phyloP scores from a whole-genome alignment of 2,113 vertebrate genomes.

The Brachionichthys hirsutus region DNA sequence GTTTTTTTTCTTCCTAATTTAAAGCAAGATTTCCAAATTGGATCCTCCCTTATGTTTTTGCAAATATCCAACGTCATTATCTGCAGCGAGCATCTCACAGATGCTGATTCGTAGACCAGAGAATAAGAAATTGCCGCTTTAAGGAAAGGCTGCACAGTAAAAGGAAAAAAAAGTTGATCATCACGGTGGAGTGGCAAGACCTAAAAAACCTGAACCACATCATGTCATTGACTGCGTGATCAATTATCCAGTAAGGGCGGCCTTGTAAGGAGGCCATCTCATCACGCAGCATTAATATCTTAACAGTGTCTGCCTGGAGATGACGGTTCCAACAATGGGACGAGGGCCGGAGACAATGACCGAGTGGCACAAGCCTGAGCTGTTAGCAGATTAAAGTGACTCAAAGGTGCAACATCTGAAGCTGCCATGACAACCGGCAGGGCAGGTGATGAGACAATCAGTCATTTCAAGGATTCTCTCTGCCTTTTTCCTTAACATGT shows the following conservation, averaged over 20 bases:
- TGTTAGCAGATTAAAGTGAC: conserved; percentile 73
- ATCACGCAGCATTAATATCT: conserved; percentile 81
- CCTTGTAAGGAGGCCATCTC: conserved; percentile 75
- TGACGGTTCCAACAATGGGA: conserved; percentile 78
- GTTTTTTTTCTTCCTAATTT: conserved; percentile 16
- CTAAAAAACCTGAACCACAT: conserved; percentile 76
- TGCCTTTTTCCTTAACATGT: too few species aligned
- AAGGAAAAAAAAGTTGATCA: conserved; percentile 21
- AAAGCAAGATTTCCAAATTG: conserved; percentile 8
- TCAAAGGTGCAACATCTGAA: conserved; percentile 53
- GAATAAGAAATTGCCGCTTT: background rate
- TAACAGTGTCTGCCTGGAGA: conserved; percentile 76
- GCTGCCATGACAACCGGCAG: conserved; percentile 43
- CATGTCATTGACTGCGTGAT: conserved; percentile 74
- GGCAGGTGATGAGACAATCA: conserved; percentile 32
- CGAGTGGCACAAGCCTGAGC: conserved; percentile 58
- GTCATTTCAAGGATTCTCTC: conserved; percentile 28
- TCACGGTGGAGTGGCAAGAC: conserved; percentile 27
- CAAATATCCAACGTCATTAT: background rate
- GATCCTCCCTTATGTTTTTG: background rate
- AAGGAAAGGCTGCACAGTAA: conserved; percentile 5
- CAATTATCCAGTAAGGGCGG: conserved; percentile 77
- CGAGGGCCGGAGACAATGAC: conserved; percentile 67
- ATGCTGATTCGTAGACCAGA: background rate
- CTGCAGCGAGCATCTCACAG: background rate